These are phyloP conservation scores for Rotaria sp. DNA, from an alignment of 2,888 invertebrate genomes.

Conservation along the genomic window DNA sequence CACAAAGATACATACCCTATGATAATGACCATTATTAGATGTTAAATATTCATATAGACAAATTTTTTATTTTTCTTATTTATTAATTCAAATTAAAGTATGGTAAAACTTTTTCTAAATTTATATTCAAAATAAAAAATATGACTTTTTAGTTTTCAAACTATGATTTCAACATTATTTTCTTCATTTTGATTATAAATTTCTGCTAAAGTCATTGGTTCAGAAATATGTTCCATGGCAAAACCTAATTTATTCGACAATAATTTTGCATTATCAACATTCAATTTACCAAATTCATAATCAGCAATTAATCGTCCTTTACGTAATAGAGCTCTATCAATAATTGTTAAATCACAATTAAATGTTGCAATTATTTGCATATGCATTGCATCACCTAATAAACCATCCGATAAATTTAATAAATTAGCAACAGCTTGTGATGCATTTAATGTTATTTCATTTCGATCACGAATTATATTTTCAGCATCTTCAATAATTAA, in stretches of 20 bases:
- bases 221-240: not conserved
- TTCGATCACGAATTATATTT: not conserved
- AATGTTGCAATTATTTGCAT: not conserved
- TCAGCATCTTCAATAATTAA: not conserved
- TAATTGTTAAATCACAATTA: not conserved
- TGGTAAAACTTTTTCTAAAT: no score
- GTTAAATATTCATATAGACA: no score
- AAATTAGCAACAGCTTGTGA: not conserved
- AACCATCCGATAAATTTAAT: not conserved
- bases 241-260: not conserved
- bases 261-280: not conserved
- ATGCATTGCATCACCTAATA: not conserved
- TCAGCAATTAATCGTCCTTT: not conserved
- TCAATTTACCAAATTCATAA: not conserved
- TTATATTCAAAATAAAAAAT: no score
- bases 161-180: not conserved
- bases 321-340: not conserved
- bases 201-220: not conserved
- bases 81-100: no score
- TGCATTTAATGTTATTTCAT: not conserved
- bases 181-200: not conserved
- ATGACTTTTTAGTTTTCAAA: not conserved
- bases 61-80: no score
- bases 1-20: no score
- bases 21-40: no score